Base-by-base conservation (phyloP, 2,797 vertebrate genomes). In the Catamblyrhynchus diadema region DNA sequence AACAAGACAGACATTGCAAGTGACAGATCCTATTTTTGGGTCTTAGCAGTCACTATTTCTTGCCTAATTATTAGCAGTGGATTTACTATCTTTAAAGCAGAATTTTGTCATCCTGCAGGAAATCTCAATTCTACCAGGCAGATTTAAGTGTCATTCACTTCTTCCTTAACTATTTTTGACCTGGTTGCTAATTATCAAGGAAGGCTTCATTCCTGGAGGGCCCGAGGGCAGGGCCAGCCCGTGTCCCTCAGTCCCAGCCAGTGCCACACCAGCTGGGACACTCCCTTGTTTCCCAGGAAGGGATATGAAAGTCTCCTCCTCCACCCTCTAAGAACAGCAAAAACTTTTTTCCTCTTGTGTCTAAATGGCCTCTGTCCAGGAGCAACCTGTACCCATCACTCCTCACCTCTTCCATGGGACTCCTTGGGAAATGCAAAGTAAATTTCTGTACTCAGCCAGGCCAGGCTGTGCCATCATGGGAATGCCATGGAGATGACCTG, bases 21-120 rank as follows among this genome's bases (percentile, higher is more conserved):
- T 32, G 91, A 60, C 83, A 83, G 81, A 82, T 84, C 92, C 75
- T 94, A 37, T 67, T 87, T 86, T 78, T 4, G 75, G 67, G 71
- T 85, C 65, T 80, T 67, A 48, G 74, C 84, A 42, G 67, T 44
- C 65, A 86, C 86, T 88, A 57, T 80, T 94, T 75, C 79, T 83
- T 86, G 69, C 80, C 67, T 82, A 56, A 80, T 94, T 87, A 85
- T 81, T 70, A 93, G 67, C 66, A 79, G n/a, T 56, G 82, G 92
- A 95, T 95, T 96, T 81, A 50, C 86, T 41, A 69, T 67, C 88
- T 81, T 95, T 95, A 88, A 92, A 89, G 92, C 45, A 50, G 74
- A 90, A 85, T 82, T 95, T 87, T 85, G 81, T 85, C 88, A 87
- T 74, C 72, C 93, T 62, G 71, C 82, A 91, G 92, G 95, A 94